Base-by-base conservation (phyloP, 2,888 invertebrate species). In the Latheticus oryzae region DNA sequence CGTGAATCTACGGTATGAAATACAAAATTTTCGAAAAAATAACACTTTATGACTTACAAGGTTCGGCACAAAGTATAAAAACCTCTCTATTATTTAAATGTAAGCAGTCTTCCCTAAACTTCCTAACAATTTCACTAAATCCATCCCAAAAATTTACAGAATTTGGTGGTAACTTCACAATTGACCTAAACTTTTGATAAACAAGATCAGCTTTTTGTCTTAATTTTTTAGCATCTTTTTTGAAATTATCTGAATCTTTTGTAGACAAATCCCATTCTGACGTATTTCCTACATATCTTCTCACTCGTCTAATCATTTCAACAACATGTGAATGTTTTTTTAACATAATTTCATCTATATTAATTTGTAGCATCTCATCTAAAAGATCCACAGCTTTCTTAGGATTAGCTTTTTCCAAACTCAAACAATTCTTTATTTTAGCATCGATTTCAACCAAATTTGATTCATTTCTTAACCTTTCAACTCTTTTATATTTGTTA, bases 251-350 rank as follows among this genome's bases (percentile, higher is more conserved):
- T 42, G 85, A 83, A 60, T 88, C 87, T 17, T 84, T 84, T 1
- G 80, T 81, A 1, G 76, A 78, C 57, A 87, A 80, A 64, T 87
- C 86, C 93, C 93, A 93, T 8, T 87, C 84, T 2, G 85, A 83
- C 1, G 87, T 79, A 76, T 93, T 93, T 3, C 93, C 93, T 23
- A 92, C 86, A 76, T 93, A 94, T 32, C 87, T 84, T 8, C 89
- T 82, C 76, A 91, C 80, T 57, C 90, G 64, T 67, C 89, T 88
- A 43, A 93, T 84, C 0, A 91, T 92, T 70, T 91, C 88, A 33
- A 93, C 83, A 64, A 90, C 84, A 33, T 87, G 85, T 0, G 92
- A 88, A 79, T 93, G 90, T 66, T 93, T 93, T 51, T 91, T 84
- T 28, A 95, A 76, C 89, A 92, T 91, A 12, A 92, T 76, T 0